phyloP scores from a whole-genome alignment of 2,113 vertebrate species.

The Phycodurus eques region DNA sequence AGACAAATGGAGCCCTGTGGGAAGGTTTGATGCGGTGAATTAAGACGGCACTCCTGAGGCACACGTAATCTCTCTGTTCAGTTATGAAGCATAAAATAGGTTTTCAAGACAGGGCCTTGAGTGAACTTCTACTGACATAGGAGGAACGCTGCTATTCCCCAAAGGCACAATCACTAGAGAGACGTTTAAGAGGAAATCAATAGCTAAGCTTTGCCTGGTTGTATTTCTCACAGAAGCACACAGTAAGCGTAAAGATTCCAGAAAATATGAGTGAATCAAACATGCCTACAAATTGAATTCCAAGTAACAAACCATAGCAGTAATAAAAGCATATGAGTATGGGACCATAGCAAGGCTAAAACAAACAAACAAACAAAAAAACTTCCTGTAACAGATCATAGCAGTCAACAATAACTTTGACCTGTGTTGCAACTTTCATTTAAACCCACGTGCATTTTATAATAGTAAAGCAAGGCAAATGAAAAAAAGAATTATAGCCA shows the following conservation, averaged over 20 bases:
- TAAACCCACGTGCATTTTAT: no score
- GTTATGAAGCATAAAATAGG: conserved; percentile 42
- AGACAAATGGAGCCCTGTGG: conserved; percentile 8
- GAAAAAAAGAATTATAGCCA: background rate
- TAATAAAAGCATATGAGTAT: background rate
- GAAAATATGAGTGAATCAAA: conserved; percentile 12
- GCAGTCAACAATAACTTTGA: background rate
- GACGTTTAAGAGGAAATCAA: conserved; percentile 41
- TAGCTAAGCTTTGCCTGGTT: conserved; percentile 22
- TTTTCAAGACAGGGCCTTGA: conserved; percentile 31
- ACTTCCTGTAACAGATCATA: background rate
- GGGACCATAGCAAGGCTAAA: background rate
- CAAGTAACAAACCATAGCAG: background rate
- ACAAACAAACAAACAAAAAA: no score
- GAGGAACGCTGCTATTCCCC: conserved; percentile 27
- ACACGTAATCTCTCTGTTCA: conserved; percentile 19
- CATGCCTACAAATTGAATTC: background rate
- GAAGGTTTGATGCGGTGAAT: conserved; percentile 34
- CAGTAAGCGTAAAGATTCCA: conserved; percentile 14
- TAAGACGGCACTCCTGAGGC: conserved; percentile 21
- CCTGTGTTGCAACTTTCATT: no score
- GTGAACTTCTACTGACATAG: conserved; percentile 36
- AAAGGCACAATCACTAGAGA: conserved; percentile 20
- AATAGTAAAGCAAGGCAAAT: no score
- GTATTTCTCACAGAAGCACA: conserved; percentile 21